Conservation (phyloP, 2,888 invertebrate genomes). For the Baronia brevicornis region DNA sequence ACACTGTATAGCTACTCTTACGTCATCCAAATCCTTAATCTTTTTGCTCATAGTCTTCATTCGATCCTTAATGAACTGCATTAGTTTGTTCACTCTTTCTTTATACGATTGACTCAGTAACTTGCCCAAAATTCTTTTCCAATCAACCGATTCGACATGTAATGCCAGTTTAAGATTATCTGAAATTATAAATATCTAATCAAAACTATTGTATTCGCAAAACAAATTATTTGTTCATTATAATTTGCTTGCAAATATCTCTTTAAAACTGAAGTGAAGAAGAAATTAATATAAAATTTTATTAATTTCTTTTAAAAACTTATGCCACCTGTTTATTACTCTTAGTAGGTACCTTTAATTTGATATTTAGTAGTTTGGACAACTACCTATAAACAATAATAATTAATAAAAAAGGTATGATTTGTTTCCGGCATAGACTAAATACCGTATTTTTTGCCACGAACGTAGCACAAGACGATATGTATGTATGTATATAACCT, state of each 20-base stretch:
- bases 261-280: no score
- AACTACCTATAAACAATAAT: conserved; percentile 1
- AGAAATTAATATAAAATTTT: neutral
- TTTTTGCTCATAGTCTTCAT: conserved; percentile 81
- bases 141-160: conserved; percentile 83
- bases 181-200: conserved; percentile 29
- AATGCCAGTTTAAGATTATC: conserved; percentile 80
- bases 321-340: no score
- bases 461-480: no score
- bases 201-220: neutral
- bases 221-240: no score
- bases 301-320: neutral
- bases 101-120: conserved; percentile 81
- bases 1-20: conserved; percentile 87
- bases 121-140: conserved; percentile 84
- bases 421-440: no score
- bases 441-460: no score
- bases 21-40: conserved; percentile 86
- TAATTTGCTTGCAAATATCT: no score
- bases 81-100: conserved; percentile 80
- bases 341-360: no score
- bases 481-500: no score
- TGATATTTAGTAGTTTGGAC: no score
- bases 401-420: no score
- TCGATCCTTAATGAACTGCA: conserved; percentile 85